These are phyloP conservation scores for Sphaerophoria taeniata DNA, from an alignment of 2,888 invertebrate species.

Conservation along the genomic window DNA sequence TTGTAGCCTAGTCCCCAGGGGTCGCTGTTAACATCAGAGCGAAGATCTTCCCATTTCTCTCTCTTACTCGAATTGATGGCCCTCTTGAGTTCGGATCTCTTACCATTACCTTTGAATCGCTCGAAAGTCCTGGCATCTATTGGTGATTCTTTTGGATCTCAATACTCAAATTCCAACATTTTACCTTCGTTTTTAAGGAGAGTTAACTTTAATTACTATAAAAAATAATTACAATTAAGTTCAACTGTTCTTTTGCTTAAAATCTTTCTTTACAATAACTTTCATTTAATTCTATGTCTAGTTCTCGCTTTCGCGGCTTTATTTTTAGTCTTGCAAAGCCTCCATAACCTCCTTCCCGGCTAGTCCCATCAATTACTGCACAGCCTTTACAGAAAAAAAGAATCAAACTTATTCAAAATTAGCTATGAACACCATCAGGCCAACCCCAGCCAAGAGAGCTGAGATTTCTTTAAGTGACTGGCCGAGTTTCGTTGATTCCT, in stretches of 20 bases:
- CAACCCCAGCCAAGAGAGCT: constrained; percentile 94
- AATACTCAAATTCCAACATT: too few species aligned
- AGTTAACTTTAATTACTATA: constrained; percentile 58
- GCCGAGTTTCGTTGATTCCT: constrained; percentile 92
- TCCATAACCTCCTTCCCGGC: not conserved
- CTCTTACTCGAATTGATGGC: too few species aligned
- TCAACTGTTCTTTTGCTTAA: constrained; percentile 22
- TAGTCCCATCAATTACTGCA: not conserved
- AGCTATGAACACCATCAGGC: constrained; percentile 98
- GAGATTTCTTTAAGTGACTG: constrained; percentile 96
- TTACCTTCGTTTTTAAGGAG: too few species aligned
- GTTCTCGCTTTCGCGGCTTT: not conserved
- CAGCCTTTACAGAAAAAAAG: not conserved
- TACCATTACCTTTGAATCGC: too few species aligned
- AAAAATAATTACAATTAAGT: constrained; percentile 62
- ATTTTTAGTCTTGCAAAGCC: not conserved
- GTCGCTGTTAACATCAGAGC: too few species aligned
- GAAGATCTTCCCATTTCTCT: too few species aligned
- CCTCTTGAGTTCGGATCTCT: too few species aligned
- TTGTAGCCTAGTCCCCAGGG: too few species aligned
- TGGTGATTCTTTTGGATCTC: too few species aligned
- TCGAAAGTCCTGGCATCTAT: too few species aligned
- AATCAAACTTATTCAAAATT: constrained; percentile 81
- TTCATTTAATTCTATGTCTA: not conserved
- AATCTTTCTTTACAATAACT: constrained; percentile 35